These are phyloP conservation scores for Copidosoma aretas DNA, from an alignment of 2,888 invertebrate genomes.

Conservation along the genomic window DNA sequence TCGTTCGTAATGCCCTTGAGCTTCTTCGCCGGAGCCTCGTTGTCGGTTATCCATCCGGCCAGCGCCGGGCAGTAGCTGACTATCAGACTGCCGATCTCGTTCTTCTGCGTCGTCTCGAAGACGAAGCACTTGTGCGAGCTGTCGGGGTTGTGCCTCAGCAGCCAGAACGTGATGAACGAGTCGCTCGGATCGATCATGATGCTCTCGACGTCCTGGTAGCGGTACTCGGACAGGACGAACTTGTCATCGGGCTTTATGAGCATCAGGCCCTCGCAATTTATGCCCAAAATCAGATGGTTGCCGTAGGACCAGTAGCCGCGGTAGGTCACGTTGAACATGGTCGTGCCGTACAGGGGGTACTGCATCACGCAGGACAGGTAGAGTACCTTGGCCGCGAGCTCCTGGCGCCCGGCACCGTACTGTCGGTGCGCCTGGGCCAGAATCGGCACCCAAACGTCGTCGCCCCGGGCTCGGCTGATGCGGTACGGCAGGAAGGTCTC, in stretches of 20 bases:
- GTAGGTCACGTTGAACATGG: constrained; percentile 86
- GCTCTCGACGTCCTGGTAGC: constrained; percentile 89
- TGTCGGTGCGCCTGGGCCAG: constrained; percentile 87
- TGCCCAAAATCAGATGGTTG: constrained; percentile 74
- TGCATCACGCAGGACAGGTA: constrained; percentile 96
- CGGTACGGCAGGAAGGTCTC: constrained; percentile 87
- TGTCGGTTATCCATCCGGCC: constrained; percentile 82
- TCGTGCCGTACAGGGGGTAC: constrained; percentile 90
- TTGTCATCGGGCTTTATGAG: constrained; percentile 92
- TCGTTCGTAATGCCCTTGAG: constrained; percentile 81
- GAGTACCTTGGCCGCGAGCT: constrained; percentile 89
- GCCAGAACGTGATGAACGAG: constrained; percentile 87
- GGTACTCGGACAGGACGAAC: constrained; percentile 88
- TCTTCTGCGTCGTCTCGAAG: constrained; percentile 87
- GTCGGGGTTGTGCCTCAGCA: constrained; percentile 75
- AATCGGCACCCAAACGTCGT: constrained; percentile 86
- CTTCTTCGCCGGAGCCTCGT: constrained; percentile 70
- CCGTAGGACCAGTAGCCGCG: constrained; percentile 94
- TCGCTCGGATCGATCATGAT: constrained; percentile 91
- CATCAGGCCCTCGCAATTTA: constrained; percentile 90
- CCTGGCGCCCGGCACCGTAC: constrained; percentile 90
- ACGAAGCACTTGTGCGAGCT: constrained; percentile 87
- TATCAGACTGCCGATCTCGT: constrained; percentile 90
- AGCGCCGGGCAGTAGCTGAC: constrained; percentile 89
- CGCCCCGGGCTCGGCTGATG: constrained; percentile 78